Evolutionary conservation across 92 coral and sea anemone species (phyloP).

Genomic region (Actinostola sp.): DNA sequence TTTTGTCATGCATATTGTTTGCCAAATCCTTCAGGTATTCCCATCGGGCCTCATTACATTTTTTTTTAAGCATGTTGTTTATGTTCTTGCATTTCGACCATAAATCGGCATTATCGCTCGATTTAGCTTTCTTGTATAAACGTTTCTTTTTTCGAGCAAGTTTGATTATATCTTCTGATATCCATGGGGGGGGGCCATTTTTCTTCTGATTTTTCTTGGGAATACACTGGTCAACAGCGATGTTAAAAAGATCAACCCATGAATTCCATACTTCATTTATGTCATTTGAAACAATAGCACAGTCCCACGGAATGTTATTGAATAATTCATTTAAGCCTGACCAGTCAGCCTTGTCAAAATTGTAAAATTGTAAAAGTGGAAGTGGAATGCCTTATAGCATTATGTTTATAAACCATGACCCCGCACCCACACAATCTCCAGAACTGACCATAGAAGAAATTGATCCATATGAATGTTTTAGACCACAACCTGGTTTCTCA

Average conservation of each 20-base stretch:
- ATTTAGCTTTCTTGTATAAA: conserved; percentile 40
- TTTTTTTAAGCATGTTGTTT: conserved; percentile 27
- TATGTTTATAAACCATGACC: no score
- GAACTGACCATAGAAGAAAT: no score
- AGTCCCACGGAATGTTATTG: conserved; percentile 33
- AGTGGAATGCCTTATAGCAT: no score
- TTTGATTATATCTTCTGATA: conserved; percentile 34
- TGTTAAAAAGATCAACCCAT: conserved; percentile 48
- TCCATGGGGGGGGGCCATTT: conserved; percentile 51
- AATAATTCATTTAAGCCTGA: conserved; percentile 14
- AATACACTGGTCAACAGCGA: conserved; percentile 50
- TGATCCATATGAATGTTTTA: no score
- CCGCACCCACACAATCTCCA: no score
- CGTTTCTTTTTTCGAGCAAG: conserved; percentile 50
- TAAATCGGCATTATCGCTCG: conserved; percentile 1
- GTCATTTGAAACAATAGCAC: conserved; percentile 18
- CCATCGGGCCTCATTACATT: conserved; percentile 32
- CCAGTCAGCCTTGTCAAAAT: conserved; percentile 55
- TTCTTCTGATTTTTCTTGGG: conserved; percentile 42
- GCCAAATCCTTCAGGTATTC: conserved; percentile 20
- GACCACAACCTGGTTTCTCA: no score
- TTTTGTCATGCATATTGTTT: conserved; percentile 12
- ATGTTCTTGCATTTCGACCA: conserved; percentile 24
- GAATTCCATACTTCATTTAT: conserved; percentile 40
- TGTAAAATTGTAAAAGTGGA: no score